A percentile compares a stretch with the other conserved stretches of the same genome.
Evolutionary conservation across 2,797 vertebrate species (phyloP).

Genomic region (Artibeus lituratus): DNA sequence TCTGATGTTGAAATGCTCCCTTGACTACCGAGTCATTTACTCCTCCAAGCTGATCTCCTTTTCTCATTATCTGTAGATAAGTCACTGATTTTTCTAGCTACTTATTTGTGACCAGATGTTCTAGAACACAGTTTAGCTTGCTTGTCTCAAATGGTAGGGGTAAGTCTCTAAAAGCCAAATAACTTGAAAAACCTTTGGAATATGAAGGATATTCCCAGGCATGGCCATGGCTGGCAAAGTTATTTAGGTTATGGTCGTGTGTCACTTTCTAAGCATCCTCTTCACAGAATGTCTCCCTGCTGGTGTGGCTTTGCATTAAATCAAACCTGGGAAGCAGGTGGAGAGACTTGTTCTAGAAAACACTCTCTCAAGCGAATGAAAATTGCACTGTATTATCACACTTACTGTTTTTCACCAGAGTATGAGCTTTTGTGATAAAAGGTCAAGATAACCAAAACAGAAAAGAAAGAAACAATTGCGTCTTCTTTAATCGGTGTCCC

Average conservation of each 20-base stretch:
- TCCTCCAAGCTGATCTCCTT: not conserved
- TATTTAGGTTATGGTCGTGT: not conserved
- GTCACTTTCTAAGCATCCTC: not conserved
- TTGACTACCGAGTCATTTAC: not conserved
- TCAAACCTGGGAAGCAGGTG: not conserved
- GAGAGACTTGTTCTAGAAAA: not conserved
- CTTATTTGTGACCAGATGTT: not conserved
- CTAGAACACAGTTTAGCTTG: not conserved
- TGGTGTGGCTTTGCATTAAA: not conserved
- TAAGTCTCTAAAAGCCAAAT: not conserved
- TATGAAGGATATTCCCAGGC: not conserved
- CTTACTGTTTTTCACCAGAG: not conserved
- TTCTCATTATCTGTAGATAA: not conserved
- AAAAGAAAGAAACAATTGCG: not conserved
- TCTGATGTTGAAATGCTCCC: not conserved
- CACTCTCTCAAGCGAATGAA: not conserved
- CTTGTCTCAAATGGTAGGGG: not conserved
- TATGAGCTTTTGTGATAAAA: not conserved
- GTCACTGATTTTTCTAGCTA: not conserved
- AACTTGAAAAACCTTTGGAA: not conserved
- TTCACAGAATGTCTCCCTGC: not conserved
- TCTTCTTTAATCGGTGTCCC: constrained; percentile 27
- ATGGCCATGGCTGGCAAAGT: not conserved
- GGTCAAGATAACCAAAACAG: not conserved
- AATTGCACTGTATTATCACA: not conserved